Evolutionary conservation across 2,888 invertebrate genomes (phyloP).

Genomic region (Hydrotaea cyrtoneurina): DNA sequence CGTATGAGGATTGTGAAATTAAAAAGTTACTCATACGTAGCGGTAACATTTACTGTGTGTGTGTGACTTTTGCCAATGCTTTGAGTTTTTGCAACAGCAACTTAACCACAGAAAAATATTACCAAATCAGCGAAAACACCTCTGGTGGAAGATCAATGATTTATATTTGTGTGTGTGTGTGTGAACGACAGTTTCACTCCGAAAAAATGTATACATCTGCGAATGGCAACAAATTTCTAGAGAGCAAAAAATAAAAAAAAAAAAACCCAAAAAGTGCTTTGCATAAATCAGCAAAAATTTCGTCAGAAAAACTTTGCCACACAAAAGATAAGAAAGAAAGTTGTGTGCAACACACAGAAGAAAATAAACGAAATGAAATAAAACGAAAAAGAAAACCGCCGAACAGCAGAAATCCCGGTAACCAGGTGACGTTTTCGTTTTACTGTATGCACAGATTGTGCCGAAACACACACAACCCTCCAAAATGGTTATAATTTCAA

Average conservation of each 20-base stretch:
- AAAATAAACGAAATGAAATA: neutral
- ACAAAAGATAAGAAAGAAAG: slow-evolving; percentile 33
- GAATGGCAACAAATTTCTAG: slow-evolving; percentile 37
- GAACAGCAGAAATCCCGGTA: neutral
- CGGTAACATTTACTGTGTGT: neutral
- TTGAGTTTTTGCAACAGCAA: slow-evolving; percentile 10
- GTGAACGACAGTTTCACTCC: neutral
- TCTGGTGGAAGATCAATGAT: slow-evolving; percentile 65
- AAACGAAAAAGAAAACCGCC: neutral
- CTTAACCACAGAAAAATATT: slow-evolving; percentile 49
- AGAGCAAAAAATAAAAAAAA: slow-evolving; percentile 27
- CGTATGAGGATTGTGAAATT: slow-evolving; percentile 35
- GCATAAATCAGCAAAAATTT: slow-evolving; percentile 58
- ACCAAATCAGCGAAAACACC: slow-evolving; percentile 62
- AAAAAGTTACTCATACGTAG: slow-evolving; percentile 52
- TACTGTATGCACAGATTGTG: neutral
- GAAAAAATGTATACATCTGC: neutral
- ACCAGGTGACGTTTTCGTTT: slow-evolving; percentile 52
- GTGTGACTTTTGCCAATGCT: neutral
- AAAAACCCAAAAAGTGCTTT: slow-evolving; percentile 24
- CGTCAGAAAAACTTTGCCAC: slow-evolving; percentile 3
- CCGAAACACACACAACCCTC: neutral
- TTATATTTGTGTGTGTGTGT: slow-evolving; percentile 22
- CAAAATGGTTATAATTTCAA: neutral
- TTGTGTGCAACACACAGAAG: neutral